These are phyloP conservation scores for Lagorchestes hirsutus DNA, from an alignment of 2,797 vertebrate species.

Conservation along the genomic window DNA sequence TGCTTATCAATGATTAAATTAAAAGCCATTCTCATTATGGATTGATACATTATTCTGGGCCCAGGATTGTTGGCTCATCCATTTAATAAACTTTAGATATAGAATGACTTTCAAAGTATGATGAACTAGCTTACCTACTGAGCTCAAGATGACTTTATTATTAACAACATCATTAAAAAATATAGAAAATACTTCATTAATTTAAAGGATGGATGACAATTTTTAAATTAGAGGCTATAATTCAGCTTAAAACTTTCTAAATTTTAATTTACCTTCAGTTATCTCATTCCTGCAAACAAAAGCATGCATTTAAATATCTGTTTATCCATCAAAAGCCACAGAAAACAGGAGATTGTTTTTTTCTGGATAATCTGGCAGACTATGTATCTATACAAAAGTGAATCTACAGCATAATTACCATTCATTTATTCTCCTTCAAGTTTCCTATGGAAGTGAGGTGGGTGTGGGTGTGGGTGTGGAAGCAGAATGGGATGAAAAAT, in stretches of 20 bases:
- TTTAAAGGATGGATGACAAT: conserved; percentile 68
- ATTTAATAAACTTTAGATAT: conserved; percentile 71
- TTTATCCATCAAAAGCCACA: background rate
- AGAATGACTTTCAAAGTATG: conserved; percentile 62
- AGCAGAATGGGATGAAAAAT: background rate
- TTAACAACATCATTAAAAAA: conserved; percentile 75
- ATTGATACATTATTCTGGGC: conserved; percentile 61
- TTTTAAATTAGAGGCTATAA: conserved; percentile 67
- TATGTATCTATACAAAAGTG: conserved; percentile 11
- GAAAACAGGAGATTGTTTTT: conserved; percentile 55
- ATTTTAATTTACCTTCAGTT: conserved; percentile 47
- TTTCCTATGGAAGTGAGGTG: background rate
- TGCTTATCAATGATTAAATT: conserved; percentile 72
- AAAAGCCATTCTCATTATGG: conserved; percentile 71
- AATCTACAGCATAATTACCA: background rate
- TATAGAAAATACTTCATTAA: conserved; percentile 62
- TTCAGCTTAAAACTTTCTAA: conserved; percentile 55
- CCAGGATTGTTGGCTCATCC: conserved; percentile 61
- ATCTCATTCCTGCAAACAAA: conserved; percentile 46
- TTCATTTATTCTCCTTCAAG: background rate
- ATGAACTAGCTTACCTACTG: conserved; percentile 69
- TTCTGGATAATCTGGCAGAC: conserved; percentile 20
- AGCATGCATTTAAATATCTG: conserved; percentile 37
- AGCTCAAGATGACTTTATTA: conserved; percentile 72
- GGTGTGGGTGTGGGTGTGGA: background rate